Percentiles rank a stretch among this genome's conserved stretches.
phyloP scores from a whole-genome alignment of 2,888 invertebrate genomes.

The Xanthostigma xanthostigma region DNA sequence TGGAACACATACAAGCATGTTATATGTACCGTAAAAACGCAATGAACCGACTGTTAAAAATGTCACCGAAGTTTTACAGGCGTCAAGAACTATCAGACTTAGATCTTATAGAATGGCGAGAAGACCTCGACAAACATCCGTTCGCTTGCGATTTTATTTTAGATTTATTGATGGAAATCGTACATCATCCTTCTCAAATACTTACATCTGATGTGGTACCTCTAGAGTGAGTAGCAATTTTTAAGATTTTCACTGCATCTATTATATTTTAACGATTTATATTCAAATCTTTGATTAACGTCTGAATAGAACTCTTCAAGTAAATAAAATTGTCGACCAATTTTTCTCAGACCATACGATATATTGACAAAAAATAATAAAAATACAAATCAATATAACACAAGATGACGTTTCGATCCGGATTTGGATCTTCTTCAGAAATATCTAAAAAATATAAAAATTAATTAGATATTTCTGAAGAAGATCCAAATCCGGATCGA shows the following conservation, averaged over 20 bases:
- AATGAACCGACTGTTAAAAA: conserved; percentile 24
- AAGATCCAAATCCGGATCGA: too few relatives aligned
- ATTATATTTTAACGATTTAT: too few relatives aligned
- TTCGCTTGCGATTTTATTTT: conserved; percentile 31
- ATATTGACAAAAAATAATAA: too few relatives aligned
- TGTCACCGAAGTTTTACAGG: conserved; percentile 31
- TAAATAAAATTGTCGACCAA: too few relatives aligned
- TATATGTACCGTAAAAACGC: conserved; percentile 22
- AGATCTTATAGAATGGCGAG: conserved; percentile 29
- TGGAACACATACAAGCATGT: conserved; percentile 25
- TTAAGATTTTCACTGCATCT: conserved; percentile 3
- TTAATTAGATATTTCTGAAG: too few relatives aligned
- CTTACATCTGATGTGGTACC: conserved; percentile 23
- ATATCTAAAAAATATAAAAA: too few relatives aligned
- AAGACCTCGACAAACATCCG: conserved; percentile 25
- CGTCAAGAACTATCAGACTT: conserved; percentile 30
- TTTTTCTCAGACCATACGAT: too few relatives aligned
- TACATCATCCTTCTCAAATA: conserved; percentile 19
- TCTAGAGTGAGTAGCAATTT: conserved; percentile 19
- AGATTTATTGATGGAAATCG: conserved; percentile 26
- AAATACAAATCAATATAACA: too few relatives aligned
- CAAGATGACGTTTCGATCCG: too few relatives aligned
- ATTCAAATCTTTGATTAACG: too few relatives aligned
- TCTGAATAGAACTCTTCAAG: too few relatives aligned
- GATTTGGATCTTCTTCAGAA: too few relatives aligned